Conservation (phyloP, 2,888 invertebrate species). For the Cephus runcator region DNA sequence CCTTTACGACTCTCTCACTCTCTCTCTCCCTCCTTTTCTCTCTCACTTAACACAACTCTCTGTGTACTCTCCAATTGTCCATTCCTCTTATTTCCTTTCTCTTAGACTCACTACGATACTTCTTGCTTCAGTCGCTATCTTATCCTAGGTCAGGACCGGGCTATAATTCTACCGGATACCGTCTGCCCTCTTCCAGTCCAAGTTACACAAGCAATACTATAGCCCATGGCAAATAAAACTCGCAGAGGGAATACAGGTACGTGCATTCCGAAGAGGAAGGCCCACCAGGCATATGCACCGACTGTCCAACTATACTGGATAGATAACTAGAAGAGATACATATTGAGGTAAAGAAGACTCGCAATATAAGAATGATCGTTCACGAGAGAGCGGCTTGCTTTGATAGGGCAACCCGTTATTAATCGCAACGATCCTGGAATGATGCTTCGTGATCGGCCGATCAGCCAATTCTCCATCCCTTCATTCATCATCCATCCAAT, state of each 20-base stretch:
- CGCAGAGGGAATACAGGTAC: neutral
- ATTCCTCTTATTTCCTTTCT: neutral
- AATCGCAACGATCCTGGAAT: conserved; percentile 4
- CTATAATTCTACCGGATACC: neutral
- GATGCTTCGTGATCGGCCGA: conserved; percentile 6
- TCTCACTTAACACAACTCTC: no score
- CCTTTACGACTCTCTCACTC: conserved; percentile 6
- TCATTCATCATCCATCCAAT: conserved; percentile 11
- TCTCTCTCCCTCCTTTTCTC: neutral
- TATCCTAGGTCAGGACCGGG: conserved; percentile 5
- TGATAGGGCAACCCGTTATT: conserved; percentile 4
- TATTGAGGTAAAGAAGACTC: neutral
- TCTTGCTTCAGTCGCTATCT: neutral
- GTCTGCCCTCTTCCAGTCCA: neutral
- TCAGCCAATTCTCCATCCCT: neutral
- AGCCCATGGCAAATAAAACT: neutral
- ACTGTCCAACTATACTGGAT: neutral
- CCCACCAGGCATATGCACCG: neutral
- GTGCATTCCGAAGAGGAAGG: neutral
- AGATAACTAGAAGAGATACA: neutral
- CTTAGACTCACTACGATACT: neutral
- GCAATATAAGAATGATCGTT: neutral
- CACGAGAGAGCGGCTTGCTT: conserved; percentile 1
- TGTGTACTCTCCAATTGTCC: neutral
- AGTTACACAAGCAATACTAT: neutral